A percentile compares a stretch with the other conserved stretches of the same genome.
phyloP scores from a whole-genome alignment of 2,888 invertebrate species.

The Caenorhabditis imperialis region DNA sequence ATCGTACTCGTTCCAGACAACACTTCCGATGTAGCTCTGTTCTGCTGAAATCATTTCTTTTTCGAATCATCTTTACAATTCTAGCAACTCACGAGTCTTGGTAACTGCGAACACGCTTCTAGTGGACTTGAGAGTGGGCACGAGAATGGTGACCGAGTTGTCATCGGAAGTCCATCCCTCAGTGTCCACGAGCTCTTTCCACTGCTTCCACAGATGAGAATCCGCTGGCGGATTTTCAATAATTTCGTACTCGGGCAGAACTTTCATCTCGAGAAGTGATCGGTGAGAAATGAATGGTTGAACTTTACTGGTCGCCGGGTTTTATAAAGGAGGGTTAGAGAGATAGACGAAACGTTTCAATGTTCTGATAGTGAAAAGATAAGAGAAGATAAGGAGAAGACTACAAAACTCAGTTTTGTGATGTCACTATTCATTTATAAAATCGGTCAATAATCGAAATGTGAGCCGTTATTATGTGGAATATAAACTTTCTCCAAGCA shows the following conservation, averaged over 20 bases:
- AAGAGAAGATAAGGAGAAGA: too few relatives aligned
- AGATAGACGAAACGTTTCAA: too few relatives aligned
- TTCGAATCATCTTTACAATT: too few relatives aligned
- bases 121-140: constrained; percentile 42
- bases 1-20: constrained; percentile 61
- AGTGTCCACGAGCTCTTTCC: constrained; percentile 50
- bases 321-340: too few relatives aligned
- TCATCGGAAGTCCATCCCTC: constrained; percentile 60
- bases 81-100: constrained; percentile 46
- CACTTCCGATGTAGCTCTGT: constrained; percentile 42
- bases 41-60: constrained; percentile 28
- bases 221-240: constrained; percentile 24
- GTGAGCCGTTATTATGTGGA: constrained; percentile 27
- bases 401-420: too few relatives aligned
- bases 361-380: too few relatives aligned
- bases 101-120: constrained; percentile 50
- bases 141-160: constrained; percentile 47
- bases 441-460: constrained; percentile 20
- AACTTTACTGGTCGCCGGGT: too few relatives aligned
- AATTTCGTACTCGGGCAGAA: constrained; percentile 17
- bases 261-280: too few relatives aligned
- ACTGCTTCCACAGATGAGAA: constrained; percentile 48
- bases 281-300: too few relatives aligned
- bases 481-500: constrained; percentile 22
- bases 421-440: too few relatives aligned